Base-by-base conservation (phyloP, 1,140 invertebrate species). In the Araneus ventricosus region DNA sequence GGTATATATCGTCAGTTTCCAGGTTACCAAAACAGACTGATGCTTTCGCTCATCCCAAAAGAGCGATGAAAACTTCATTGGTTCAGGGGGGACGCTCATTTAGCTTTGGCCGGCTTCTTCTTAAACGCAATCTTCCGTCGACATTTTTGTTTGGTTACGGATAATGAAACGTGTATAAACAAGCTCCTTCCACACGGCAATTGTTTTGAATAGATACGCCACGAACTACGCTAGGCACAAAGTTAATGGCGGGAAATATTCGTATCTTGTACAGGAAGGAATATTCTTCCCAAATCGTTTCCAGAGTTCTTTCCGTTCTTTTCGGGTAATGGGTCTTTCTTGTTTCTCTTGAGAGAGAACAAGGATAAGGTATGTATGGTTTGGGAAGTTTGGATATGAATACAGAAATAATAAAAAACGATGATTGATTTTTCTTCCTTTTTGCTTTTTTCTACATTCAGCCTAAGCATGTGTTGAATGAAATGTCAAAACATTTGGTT, bases 31-130 rank as follows among this genome's bases (percentile, higher is more conserved):
- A 92, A 92, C 91, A 92, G 91, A 92, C 84, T 86, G 91, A 87
- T 79, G 91, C 91, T 45, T 85, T 75, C 30, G 10, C 90, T 88
- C 80, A 67, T 91, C 91, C 91, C 91, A 75, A 79, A 92, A 92
- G 91, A 92, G 91, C 91, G 84, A 92, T 92, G 91, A 92, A 92
- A 92, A 92, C 63, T 92, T 92, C 85, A 92, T 92, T 92, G 91
- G 82, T 85, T 92, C 39, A 63, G 82, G 39, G 57, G 67, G 59
- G 84, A 84, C 86, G 61, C 91, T 92, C 91, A 92, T 92, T 92
- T 92, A 61, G 84, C 57, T 67, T 75, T 22, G 57, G 27, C 20
- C 52, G 37, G 89, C 80, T 61, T 90, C 79, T 82, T 84, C 89
- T 90, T 90, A 37, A 90, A 90, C 89, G 61, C 61, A 85, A 92